phyloP scores from a whole-genome alignment of 1,140 invertebrate genomes.

The Nephila pilipes region DNA sequence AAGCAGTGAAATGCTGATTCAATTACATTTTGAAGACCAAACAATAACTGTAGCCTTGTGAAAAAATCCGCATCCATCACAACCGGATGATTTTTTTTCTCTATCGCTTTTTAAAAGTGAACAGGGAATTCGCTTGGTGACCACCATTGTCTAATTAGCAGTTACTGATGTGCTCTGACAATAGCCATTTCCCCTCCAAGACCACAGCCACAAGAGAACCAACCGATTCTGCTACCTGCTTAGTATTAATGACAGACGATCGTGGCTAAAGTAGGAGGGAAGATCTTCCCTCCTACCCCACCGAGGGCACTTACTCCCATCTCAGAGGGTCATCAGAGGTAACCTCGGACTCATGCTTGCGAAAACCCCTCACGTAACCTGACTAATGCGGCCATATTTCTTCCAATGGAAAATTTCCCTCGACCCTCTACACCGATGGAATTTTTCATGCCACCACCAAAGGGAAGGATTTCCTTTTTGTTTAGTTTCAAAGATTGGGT shows the following conservation, averaged over 20 bases:
- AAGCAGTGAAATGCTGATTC: too few species aligned
- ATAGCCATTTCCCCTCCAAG: background rate
- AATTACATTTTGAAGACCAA: too few species aligned
- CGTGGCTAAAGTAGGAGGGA: conserved; percentile 16
- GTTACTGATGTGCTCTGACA: conserved; percentile 26
- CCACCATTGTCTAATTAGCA: conserved; percentile 15
- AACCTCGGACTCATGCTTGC: conserved; percentile 19
- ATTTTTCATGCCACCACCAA: conserved; percentile 35
- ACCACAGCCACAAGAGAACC: background rate
- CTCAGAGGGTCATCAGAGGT: conserved; percentile 51
- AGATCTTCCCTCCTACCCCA: conserved; percentile 12
- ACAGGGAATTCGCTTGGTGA: background rate
- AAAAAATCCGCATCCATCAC: background rate
- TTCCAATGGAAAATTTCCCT: conserved; percentile 66
- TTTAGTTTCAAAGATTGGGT: conserved; percentile 7
- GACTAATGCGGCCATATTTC: conserved; percentile 65
- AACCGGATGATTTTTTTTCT: background rate
- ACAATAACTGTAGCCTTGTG: too few species aligned
- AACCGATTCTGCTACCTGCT: conserved; percentile 44
- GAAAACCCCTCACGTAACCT: conserved; percentile 41
- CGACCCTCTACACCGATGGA: conserved; percentile 41
- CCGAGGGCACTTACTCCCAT: background rate
- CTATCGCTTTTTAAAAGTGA: background rate
- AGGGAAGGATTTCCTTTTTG: conserved; percentile 39
- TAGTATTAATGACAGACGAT: conserved; percentile 67